These are phyloP conservation scores for Centropyge bicolor DNA, from an alignment of 2,797 vertebrate species.

Conservation along the genomic window DNA sequence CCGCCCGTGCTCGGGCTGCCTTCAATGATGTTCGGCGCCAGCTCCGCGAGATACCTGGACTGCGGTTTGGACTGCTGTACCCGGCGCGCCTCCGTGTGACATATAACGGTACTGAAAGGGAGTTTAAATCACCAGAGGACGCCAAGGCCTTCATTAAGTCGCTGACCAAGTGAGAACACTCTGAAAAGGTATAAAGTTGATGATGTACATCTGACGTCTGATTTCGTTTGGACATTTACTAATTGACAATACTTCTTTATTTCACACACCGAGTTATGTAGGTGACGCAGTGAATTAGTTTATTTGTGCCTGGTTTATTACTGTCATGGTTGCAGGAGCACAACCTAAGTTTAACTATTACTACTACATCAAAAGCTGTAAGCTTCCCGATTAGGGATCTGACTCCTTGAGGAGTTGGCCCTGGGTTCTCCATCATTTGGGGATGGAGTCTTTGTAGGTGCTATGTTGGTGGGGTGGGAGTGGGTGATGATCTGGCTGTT, in stretches of 20 bases:
- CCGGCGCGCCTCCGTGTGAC: not conserved
- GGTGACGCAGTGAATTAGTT: too few species aligned
- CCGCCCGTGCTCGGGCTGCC: not conserved
- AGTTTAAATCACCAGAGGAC: not conserved
- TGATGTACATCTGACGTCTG: too few species aligned
- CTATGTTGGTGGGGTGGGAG: not conserved
- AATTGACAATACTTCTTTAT: too few species aligned
- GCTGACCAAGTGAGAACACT: not conserved
- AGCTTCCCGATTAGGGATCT: not conserved
- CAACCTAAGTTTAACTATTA: not conserved
- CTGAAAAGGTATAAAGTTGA: too few species aligned
- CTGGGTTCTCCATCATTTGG: not conserved
- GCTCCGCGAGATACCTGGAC: not conserved
- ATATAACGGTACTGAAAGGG: not conserved
- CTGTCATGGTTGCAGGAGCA: not conserved
- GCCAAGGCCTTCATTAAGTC: not conserved
- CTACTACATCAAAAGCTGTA: not conserved
- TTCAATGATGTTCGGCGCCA: constrained; percentile 8
- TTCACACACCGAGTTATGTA: too few species aligned
- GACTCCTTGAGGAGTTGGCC: not conserved
- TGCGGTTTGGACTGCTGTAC: constrained; percentile 1
- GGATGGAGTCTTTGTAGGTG: not conserved
- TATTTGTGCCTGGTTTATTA: too few species aligned
- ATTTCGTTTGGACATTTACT: too few species aligned
- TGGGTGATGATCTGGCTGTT: too few species aligned